Evolutionary conservation across 2,797 vertebrate genomes (phyloP).

Genomic region (Graptemys geographica): DNA sequence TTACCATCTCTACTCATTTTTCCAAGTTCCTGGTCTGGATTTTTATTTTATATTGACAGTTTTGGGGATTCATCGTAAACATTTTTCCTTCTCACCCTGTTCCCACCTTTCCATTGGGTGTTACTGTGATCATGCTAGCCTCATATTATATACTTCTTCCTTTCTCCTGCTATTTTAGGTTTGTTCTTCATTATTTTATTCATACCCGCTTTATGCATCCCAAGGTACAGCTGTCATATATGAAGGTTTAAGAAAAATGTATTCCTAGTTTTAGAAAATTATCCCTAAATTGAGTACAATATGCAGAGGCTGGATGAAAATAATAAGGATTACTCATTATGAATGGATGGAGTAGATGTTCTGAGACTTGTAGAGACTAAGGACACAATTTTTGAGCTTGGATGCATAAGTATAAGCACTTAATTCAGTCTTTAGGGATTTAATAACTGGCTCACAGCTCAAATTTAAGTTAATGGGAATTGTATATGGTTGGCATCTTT

Average conservation of each 20-base stretch:
- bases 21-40: neutral
- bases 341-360: neutral
- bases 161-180: neutral
- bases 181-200: neutral
- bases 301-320: neutral
- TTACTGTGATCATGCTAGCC: neutral
- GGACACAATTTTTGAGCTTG: neutral
- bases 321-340: neutral
- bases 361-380: conserved; percentile 4
- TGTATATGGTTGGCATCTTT: neutral
- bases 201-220: neutral
- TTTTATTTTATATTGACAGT: neutral
- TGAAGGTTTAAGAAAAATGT: neutral
- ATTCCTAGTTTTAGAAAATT: neutral
- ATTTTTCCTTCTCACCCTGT: neutral
- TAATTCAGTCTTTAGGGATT: neutral
- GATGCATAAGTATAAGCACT: neutral
- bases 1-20: neutral
- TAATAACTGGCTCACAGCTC: neutral
- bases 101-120: neutral
- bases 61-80: neutral
- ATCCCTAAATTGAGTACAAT: neutral
- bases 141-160: neutral
- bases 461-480: neutral
- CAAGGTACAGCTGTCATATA: neutral